Evolutionary conservation across 2,113 vertebrate genomes (phyloP).

Genomic region (Phasianus colchicus): DNA sequence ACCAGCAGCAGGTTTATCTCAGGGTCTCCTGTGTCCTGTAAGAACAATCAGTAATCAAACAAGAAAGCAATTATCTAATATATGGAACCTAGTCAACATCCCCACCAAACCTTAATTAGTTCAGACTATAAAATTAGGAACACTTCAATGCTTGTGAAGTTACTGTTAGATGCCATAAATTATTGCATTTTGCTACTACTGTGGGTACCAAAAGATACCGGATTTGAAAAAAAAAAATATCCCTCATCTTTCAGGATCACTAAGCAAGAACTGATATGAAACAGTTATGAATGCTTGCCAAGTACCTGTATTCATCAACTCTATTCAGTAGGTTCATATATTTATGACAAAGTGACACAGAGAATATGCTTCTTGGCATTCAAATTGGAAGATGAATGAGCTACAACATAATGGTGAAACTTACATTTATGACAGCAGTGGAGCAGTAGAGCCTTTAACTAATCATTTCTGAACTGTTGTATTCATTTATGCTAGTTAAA

Average conservation of each 20-base stretch:
- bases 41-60: background rate
- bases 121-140: background rate
- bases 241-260: background rate
- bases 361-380: background rate
- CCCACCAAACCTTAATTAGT: background rate
- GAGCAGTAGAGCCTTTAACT: background rate
- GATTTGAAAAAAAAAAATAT: background rate
- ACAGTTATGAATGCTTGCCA: background rate
- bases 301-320: background rate
- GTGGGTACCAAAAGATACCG: background rate
- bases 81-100: background rate
- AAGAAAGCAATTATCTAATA: background rate
- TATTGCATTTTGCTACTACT: background rate
- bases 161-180: background rate
- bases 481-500: background rate
- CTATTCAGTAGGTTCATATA: background rate
- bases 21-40: background rate
- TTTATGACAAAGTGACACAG: background rate
- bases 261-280: background rate
- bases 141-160: background rate
- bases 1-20: background rate
- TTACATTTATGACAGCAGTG: background rate
- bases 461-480: background rate
- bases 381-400: background rate
- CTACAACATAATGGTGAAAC: background rate